Base-by-base conservation (phyloP, 2,113 vertebrate species). In the Hystrix brachyura region DNA sequence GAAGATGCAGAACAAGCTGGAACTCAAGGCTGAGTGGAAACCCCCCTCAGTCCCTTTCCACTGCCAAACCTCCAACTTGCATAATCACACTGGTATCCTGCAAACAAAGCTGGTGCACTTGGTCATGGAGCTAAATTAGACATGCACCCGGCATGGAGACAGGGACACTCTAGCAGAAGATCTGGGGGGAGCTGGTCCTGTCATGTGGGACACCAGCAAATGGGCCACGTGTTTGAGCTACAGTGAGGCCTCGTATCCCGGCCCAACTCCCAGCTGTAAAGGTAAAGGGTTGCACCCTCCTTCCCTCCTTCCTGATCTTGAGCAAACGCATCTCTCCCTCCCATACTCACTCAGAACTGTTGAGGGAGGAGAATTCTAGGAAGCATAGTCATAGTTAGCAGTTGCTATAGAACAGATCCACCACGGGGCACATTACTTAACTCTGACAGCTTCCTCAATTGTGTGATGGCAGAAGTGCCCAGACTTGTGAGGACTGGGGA, bases 21-120 rank as follows among this genome's bases (percentile, higher is more conserved):
- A 46, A 74, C 7, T 60, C 4, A 8, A 84, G 19, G 57, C 83
- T 65, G 32, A 59, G 8, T 64, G 34, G 32, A 84, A 34, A 62
- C 7, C 32, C 4, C 48, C 27, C 18, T 21, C 43, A 0, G 10
- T 5, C 7, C 59, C 48, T 67, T 71, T 51, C 25, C 32, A 10
- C 4, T 51, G 43, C 46, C 59, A 51, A 48, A 46, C 53, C 87
- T 88, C 65, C 65, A 51, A 11, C 27, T 23, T 51, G 32, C 11
- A 43, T 0, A 13, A 64, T 57, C 14, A 59, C n/a, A 14, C 1
- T 0, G 5, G 15, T 14, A 4, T 27, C 62, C 59, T 38, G 32
- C 38, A 32, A 79, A 67, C 27, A 62, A 90, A 48, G 13, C 15
- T 67, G 34, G 43, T 4, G 21, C 14, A 62, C 43, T 43, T 71